A percentile compares a stretch with the other conserved stretches of the same genome.
These are phyloP conservation scores for Bubo bubo DNA, from an alignment of 2,113 vertebrate genomes.

Conservation along the genomic window DNA sequence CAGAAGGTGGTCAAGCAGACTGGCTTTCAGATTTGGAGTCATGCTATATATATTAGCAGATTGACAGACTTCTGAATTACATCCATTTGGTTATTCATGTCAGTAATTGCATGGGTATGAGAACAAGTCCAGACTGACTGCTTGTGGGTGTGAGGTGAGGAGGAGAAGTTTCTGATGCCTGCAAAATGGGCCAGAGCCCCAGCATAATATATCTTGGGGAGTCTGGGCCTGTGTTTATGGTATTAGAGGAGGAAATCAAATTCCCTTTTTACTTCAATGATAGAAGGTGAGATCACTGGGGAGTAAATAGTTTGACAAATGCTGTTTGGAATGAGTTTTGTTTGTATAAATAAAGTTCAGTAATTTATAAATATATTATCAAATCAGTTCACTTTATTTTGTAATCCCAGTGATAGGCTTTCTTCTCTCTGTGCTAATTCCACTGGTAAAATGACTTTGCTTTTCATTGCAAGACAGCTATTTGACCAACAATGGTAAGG, in stretches of 20 bases:
- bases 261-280: neutral
- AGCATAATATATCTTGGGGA: fast-evolving
- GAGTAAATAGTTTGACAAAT: conserved; percentile 17
- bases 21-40: neutral
- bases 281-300: neutral
- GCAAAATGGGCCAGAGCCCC: neutral
- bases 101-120: neutral
- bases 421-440: neutral
- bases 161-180: neutral
- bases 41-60: neutral
- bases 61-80: neutral
- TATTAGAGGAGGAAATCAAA: neutral
- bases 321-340: neutral
- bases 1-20: neutral
- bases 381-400: neutral
- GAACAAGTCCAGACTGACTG: neutral
- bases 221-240: neutral
- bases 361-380: neutral
- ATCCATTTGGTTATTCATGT: neutral
- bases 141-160: neutral
- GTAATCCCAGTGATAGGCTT: neutral
- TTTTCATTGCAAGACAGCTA: neutral
- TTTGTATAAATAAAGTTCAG: neutral
- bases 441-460: neutral
- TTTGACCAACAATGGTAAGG: neutral